These are phyloP conservation scores for Caradrina clavipalpis DNA, from an alignment of 2,888 invertebrate species.

Conservation along the genomic window DNA sequence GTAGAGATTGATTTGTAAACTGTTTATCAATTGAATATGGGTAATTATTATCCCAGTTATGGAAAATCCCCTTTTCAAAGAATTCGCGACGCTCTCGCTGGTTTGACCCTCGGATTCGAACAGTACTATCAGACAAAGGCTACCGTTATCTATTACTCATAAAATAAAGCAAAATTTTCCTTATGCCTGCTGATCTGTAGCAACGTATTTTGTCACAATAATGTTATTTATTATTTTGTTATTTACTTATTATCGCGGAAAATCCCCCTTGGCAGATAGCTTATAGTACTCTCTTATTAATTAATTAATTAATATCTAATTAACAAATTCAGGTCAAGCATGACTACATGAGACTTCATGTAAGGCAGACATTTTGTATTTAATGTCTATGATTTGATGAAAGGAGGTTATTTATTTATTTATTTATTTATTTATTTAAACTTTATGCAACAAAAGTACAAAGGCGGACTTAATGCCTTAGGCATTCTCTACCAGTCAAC, in stretches of 20 bases:
- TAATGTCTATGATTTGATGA: too few relatives aligned
- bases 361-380: too few relatives aligned
- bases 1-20: too few relatives aligned
- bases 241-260: constrained; percentile 32
- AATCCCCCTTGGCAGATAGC: constrained; percentile 28
- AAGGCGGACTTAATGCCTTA: too few relatives aligned
- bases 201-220: constrained; percentile 28
- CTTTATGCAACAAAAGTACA: too few relatives aligned
- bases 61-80: constrained; percentile 9
- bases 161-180: constrained; percentile 48
- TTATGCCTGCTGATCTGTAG: neutral
- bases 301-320: constrained; percentile 25
- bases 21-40: neutral
- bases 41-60: neutral
- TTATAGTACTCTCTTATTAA: constrained; percentile 21
- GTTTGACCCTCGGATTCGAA: constrained; percentile 4
- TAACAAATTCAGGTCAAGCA: constrained; percentile 7
- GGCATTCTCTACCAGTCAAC: too few relatives aligned
- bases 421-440: too few relatives aligned
- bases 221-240: constrained; percentile 52
- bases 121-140: constrained; percentile 23
- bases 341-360: neutral
- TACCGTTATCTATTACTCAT: constrained; percentile 32
- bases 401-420: too few relatives aligned
- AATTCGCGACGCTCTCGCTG: neutral